Conservation (phyloP, 2,888 invertebrate species). For the Drosophila fungiperda region DNA sequence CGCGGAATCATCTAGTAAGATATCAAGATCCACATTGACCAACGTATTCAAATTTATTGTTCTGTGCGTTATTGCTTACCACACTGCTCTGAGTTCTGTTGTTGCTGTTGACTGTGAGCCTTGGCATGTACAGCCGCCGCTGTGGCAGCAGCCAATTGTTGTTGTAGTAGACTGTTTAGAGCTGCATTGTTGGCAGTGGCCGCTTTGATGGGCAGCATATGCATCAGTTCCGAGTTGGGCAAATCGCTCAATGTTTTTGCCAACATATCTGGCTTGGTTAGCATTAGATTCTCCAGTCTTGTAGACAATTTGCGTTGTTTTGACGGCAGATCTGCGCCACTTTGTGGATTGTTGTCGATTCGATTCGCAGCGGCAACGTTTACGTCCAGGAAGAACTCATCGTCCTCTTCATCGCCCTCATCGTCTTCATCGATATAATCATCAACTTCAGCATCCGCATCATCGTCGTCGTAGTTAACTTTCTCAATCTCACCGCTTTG, state of each 20-base stretch:
- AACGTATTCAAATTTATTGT: background rate
- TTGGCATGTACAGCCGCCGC: conserved; percentile 77
- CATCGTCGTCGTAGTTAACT: conserved; percentile 62
- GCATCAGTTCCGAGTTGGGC: conserved; percentile 82
- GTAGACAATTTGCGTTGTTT: conserved; percentile 81
- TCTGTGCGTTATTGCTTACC: conserved; percentile 44
- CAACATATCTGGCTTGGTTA: conserved; percentile 82
- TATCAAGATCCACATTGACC: background rate
- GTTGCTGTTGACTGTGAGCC: conserved; percentile 51
- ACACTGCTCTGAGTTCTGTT: conserved; percentile 50
- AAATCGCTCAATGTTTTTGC: conserved; percentile 84
- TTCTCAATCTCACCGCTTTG: conserved; percentile 81
- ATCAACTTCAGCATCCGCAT: conserved; percentile 71
- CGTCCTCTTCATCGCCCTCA: conserved; percentile 73
- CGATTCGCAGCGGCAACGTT: conserved; percentile 64
- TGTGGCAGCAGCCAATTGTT: conserved; percentile 74
- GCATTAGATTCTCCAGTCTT: conserved; percentile 82
- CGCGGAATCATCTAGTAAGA: conserved; percentile 46
- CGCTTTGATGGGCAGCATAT: conserved; percentile 83
- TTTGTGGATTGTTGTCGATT: conserved; percentile 53
- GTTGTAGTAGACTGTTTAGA: conserved; percentile 79
- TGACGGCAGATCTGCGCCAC: conserved; percentile 49
- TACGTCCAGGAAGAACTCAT: conserved; percentile 68
- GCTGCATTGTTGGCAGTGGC: conserved; percentile 72
- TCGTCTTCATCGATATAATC: conserved; percentile 82